These are phyloP conservation scores for Rissa tridactyla DNA, from an alignment of 2,113 vertebrate genomes.

Conservation along the genomic window DNA sequence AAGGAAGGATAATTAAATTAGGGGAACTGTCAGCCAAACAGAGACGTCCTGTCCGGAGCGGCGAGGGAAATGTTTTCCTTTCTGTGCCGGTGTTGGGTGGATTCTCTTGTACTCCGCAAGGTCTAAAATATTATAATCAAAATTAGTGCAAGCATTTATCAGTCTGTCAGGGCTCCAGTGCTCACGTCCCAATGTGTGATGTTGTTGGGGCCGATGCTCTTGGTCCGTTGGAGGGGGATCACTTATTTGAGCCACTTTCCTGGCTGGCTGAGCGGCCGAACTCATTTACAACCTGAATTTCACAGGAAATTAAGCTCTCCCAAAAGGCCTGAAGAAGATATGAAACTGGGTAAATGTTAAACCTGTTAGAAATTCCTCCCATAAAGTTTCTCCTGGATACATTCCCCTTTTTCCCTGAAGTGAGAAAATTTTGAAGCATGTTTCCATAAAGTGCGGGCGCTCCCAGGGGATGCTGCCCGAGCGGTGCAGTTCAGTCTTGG, in stretches of 20 bases:
- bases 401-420: background rate
- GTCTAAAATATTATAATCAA: background rate
- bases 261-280: background rate
- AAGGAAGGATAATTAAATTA: background rate
- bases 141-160: background rate
- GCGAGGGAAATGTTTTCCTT: background rate
- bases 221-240: background rate
- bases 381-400: constrained; percentile 1
- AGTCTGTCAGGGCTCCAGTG: too few relatives aligned
- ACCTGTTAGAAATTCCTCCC: constrained; percentile 15
- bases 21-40: background rate
- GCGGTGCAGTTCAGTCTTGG: background rate
- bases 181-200: background rate
- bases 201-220: background rate
- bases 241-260: background rate
- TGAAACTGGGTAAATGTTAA: constrained; percentile 29
- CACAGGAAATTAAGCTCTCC: constrained; percentile 40
- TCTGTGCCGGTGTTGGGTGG: background rate
- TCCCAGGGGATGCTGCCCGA: background rate
- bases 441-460: background rate
- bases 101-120: background rate
- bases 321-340: background rate
- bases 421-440: background rate
- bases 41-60: background rate
- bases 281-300: constrained; percentile 37